Percentiles rank a stretch among this genome's conserved stretches.
phyloP scores from a whole-genome alignment of 2,888 invertebrate species.

The Nycteola revayana region DNA sequence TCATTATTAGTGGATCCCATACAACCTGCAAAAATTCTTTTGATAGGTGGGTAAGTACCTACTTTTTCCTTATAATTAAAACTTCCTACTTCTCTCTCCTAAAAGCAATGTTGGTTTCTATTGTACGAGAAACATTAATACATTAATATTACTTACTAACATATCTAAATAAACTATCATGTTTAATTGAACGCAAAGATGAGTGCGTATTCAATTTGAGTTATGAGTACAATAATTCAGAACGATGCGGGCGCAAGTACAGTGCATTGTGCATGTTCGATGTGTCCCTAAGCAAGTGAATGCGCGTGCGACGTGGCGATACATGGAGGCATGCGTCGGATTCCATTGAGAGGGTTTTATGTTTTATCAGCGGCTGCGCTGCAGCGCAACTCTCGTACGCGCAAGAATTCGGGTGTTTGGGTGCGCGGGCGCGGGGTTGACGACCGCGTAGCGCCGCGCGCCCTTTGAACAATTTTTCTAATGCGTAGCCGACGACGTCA shows the following conservation, averaged over 20 bases:
- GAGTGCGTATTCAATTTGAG: conserved; percentile 17
- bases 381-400: conserved; percentile 54
- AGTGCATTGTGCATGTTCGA: conserved; percentile 12
- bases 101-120: too few species aligned
- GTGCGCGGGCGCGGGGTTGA: conserved; percentile 47
- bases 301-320: conserved; percentile 41
- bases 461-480: conserved; percentile 54
- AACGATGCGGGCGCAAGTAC: conserved; percentile 28
- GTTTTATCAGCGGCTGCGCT: conserved; percentile 43
- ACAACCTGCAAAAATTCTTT: too few species aligned
- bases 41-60: too few species aligned
- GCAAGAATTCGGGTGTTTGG: conserved; percentile 70
- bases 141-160: too few species aligned
- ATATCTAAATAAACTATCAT: background rate
- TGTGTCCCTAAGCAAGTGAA: conserved; percentile 35
- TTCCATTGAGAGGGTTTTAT: conserved; percentile 60
- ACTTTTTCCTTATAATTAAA: too few species aligned
- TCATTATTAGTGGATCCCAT: too few species aligned
- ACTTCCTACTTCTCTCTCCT: too few species aligned
- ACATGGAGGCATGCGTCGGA: conserved; percentile 53
- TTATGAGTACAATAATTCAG: conserved; percentile 18
- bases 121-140: too few species aligned
- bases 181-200: conserved; percentile 13
- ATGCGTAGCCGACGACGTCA: conserved; percentile 26
- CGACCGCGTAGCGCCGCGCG: conserved; percentile 54